Evolutionary conservation across 2,888 invertebrate species (phyloP).

Genomic region (Pardosa pseudoannulata): DNA sequence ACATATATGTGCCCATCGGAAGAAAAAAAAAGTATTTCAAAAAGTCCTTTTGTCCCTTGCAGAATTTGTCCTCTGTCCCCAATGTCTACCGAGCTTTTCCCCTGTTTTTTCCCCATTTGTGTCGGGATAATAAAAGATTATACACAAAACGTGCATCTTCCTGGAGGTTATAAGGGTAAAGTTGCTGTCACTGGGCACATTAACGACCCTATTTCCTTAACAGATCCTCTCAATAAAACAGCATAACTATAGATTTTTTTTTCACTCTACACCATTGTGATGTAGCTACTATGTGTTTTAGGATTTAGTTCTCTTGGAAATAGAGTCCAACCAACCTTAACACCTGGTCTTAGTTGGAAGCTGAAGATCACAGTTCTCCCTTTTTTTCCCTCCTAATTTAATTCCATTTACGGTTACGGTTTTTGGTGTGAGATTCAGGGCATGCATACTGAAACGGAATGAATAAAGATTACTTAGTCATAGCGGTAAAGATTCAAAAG

Average conservation of each 20-base stretch:
- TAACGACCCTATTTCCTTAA: constrained; percentile 46
- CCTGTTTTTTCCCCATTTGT: constrained; percentile 20
- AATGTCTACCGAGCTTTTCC: constrained; percentile 24
- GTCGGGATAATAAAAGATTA: constrained; percentile 38
- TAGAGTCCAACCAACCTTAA: not conserved
- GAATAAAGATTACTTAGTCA: no score
- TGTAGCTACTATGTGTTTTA: constrained; percentile 31
- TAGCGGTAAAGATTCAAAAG: no score
- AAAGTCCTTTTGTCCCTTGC: constrained; percentile 43
- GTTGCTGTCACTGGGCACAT: constrained; percentile 22
- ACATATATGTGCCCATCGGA: constrained; percentile 50
- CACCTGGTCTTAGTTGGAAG: constrained; percentile 35
- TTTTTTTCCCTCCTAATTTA: no score
- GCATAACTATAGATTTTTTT: constrained; percentile 38
- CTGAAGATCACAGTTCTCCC: no score
- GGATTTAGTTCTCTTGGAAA: constrained; percentile 23
- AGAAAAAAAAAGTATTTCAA: not conserved
- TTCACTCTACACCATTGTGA: not conserved
- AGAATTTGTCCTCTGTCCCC: constrained; percentile 61
- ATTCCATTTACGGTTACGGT: no score
- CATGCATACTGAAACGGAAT: no score
- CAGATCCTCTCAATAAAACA: constrained; percentile 8
- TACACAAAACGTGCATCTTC: constrained; percentile 55
- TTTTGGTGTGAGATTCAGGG: no score
- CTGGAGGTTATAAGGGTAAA: constrained; percentile 35